Evolutionary conservation across 1,140 invertebrate species (phyloP).

Genomic region (Drosophila subobscura): DNA sequence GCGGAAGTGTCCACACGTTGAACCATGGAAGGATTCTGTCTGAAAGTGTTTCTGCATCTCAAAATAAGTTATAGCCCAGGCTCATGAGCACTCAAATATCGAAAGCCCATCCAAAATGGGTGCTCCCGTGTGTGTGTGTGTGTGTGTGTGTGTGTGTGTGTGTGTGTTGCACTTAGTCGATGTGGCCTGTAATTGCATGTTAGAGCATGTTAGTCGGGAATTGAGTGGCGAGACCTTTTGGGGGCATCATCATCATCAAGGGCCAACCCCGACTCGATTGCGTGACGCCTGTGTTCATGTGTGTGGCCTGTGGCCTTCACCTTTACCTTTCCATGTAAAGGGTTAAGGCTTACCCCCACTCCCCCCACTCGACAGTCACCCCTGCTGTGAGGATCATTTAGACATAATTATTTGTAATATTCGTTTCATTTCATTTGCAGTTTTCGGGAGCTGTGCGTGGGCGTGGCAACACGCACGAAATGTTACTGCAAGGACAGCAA

Average conservation of each 20-base stretch:
- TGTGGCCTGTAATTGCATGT: conserved; percentile 47
- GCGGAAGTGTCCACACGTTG: too few species aligned
- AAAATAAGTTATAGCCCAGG: too few species aligned
- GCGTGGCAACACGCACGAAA: conserved; percentile 39
- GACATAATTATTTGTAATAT: conserved; percentile 40
- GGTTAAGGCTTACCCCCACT: neutral
- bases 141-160: too few species aligned
- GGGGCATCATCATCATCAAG: conserved; percentile 19
- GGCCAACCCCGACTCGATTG: conserved; percentile 22
- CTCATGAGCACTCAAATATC: too few species aligned
- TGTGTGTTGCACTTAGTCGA: conserved; percentile 3
- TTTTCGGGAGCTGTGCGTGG: conserved; percentile 8
- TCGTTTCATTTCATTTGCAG: conserved; percentile 46
- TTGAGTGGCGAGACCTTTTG: conserved; percentile 37
- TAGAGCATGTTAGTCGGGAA: conserved; percentile 28
- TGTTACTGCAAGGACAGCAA: conserved; percentile 30
- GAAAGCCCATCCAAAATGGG: too few species aligned
- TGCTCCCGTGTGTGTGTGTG: too few species aligned
- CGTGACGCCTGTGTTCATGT: conserved; percentile 22
- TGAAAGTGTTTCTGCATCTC: too few species aligned
- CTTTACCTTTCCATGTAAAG: too few species aligned
- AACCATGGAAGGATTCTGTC: too few species aligned
- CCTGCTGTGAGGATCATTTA: neutral
- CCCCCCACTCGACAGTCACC: neutral
- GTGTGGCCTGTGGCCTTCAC: conserved; percentile 29